Conservation (phyloP, 2,888 invertebrate species). For the Yponomeuta malinellus region DNA sequence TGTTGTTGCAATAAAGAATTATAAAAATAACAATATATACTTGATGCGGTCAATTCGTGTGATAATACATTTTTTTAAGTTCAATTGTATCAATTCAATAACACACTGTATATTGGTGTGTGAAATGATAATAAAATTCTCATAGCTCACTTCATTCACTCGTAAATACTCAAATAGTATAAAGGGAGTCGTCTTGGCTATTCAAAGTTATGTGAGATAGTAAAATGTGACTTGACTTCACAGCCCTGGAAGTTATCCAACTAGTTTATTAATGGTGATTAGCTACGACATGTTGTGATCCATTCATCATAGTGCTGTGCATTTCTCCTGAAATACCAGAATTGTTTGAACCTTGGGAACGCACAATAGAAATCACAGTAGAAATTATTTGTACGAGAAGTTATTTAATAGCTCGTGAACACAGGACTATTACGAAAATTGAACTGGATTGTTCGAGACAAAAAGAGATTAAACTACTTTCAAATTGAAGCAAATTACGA, state of each 20-base stretch:
- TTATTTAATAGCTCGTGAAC: too few species aligned
- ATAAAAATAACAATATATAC: too few species aligned
- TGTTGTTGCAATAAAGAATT: too few species aligned
- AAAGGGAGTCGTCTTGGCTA: neutral
- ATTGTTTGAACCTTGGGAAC: neutral
- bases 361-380: neutral
- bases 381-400: too few species aligned
- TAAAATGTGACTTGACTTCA: constrained; percentile 33
- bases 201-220: constrained; percentile 32
- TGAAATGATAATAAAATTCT: constrained; percentile 10
- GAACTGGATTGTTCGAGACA: neutral
- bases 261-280: constrained; percentile 30
- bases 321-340: neutral
- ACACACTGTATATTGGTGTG: neutral
- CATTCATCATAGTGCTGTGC: neutral
- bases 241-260: constrained; percentile 45
- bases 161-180: constrained; percentile 13
- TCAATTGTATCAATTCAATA: too few species aligned
- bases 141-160: constrained; percentile 15
- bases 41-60: too few species aligned
- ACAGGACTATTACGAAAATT: too few species aligned
- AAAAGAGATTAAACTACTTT: neutral
- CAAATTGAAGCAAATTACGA: neutral
- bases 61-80: too few species aligned
- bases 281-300: neutral